Evolutionary conservation across 2,797 vertebrate genomes (phyloP).

Genomic region (Arnoldichthys spilopterus): DNA sequence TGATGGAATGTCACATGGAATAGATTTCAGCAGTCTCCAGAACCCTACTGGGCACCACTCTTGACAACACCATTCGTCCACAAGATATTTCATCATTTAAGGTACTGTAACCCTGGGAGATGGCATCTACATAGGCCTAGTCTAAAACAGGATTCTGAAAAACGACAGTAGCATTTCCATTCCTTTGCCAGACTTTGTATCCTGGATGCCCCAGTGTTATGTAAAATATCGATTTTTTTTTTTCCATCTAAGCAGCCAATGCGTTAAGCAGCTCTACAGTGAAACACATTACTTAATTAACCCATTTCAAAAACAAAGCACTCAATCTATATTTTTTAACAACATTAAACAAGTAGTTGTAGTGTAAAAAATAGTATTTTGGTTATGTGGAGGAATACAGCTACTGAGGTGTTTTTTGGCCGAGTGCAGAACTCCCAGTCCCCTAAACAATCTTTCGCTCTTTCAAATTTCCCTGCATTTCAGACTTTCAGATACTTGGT

Average conservation of each 20-base stretch:
- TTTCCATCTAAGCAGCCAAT: background rate
- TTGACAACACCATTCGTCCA: background rate
- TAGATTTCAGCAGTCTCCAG: conserved; percentile 3
- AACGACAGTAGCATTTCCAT: background rate
- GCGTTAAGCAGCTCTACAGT: background rate
- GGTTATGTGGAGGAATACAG: no score
- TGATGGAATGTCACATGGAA: background rate
- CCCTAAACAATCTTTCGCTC: background rate
- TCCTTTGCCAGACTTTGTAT: background rate
- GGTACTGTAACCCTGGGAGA: background rate
- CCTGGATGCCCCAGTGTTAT: no score
- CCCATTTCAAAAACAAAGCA: background rate
- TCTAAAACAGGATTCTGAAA: background rate
- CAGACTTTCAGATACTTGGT: background rate
- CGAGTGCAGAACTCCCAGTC: no score
- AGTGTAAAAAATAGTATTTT: no score
- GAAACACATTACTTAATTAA: background rate
- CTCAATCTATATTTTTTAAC: no score
- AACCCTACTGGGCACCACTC: background rate
- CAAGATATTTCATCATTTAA: background rate
- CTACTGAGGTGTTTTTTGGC: no score
- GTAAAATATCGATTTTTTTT: no score
- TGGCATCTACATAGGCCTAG: background rate
- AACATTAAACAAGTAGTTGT: no score
- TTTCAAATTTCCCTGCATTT: background rate